Conservation (phyloP, 2,797 vertebrate species). For the Mormyrops boulengeri region DNA sequence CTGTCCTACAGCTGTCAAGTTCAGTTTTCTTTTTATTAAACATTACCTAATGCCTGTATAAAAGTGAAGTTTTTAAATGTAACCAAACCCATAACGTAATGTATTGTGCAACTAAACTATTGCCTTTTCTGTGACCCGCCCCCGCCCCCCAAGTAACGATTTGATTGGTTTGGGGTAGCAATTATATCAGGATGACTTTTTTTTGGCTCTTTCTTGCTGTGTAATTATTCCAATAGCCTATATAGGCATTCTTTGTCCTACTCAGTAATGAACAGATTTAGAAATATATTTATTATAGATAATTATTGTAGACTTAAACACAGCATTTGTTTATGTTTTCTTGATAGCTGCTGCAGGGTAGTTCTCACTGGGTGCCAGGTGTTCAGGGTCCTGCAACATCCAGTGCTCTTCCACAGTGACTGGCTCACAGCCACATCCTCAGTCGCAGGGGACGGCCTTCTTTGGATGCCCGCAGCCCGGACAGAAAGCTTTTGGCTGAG, state of each 20-base stretch:
- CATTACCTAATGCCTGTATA: not conserved
- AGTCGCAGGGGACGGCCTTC: slow-evolving; percentile 7
- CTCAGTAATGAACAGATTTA: not conserved
- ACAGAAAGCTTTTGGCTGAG: slow-evolving; percentile 23
- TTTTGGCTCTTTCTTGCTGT: not conserved
- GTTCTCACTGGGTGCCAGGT: not conserved
- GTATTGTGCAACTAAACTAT: not conserved
- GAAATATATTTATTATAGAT: not conserved
- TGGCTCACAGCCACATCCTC: not conserved
- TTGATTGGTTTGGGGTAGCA: not conserved
- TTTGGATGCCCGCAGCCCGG: slow-evolving; percentile 17
- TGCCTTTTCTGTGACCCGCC: not conserved
- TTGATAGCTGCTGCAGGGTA: not conserved
- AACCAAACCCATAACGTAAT: not conserved
- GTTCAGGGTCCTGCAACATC: not conserved
- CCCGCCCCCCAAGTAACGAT: not conserved
- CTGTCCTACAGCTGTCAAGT: not conserved
- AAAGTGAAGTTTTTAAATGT: not conserved
- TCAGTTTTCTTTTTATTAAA: not conserved
- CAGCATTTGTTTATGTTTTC: not conserved
- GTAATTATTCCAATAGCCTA: not conserved
- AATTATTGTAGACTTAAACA: not conserved
- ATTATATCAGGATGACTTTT: not conserved
- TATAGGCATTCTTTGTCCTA: not conserved
- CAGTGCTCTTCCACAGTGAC: not conserved